These are phyloP conservation scores for Strix uralensis DNA, from an alignment of 2,113 vertebrate species.

Conservation along the genomic window DNA sequence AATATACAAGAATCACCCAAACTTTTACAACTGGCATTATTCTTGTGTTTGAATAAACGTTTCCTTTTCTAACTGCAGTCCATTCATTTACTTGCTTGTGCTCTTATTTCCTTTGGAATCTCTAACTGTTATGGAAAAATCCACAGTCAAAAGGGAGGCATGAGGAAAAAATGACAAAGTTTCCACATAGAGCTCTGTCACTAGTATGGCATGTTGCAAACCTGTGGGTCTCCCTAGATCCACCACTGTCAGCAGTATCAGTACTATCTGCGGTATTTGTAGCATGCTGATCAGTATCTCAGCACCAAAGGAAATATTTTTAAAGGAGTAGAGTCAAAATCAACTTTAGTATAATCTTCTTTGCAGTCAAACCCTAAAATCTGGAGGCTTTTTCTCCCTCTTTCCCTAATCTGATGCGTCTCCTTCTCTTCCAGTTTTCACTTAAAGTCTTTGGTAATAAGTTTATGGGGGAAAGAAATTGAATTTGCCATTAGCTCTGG, in stretches of 20 bases:
- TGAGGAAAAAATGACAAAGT: constrained; percentile 24
- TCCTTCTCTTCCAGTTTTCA: background rate
- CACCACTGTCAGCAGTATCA: background rate
- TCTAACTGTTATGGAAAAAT: constrained; percentile 56
- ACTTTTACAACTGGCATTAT: constrained; percentile 20
- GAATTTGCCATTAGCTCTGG: background rate
- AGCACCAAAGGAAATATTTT: background rate
- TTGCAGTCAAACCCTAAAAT: background rate
- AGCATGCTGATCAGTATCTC: background rate
- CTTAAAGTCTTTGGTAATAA: background rate
- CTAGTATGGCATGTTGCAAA: background rate
- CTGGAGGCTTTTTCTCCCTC: background rate
- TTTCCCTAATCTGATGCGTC: background rate
- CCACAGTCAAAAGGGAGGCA: background rate
- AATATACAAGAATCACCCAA: background rate
- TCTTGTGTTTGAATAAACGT: constrained; percentile 46
- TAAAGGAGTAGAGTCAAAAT: background rate
- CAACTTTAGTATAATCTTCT: background rate
- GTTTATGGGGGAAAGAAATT: background rate
- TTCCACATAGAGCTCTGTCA: constrained; percentile 3
- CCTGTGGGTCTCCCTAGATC: background rate
- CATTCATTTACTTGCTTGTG: constrained; percentile 50
- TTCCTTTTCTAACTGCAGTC: constrained; percentile 20
- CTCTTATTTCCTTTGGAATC: constrained; percentile 53
- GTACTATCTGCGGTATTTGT: background rate